Evolutionary conservation across 2,888 invertebrate species (phyloP), one percentile per base, ranked within the genome.

Genomic region (Ramazzottius varieornatus): DNA sequence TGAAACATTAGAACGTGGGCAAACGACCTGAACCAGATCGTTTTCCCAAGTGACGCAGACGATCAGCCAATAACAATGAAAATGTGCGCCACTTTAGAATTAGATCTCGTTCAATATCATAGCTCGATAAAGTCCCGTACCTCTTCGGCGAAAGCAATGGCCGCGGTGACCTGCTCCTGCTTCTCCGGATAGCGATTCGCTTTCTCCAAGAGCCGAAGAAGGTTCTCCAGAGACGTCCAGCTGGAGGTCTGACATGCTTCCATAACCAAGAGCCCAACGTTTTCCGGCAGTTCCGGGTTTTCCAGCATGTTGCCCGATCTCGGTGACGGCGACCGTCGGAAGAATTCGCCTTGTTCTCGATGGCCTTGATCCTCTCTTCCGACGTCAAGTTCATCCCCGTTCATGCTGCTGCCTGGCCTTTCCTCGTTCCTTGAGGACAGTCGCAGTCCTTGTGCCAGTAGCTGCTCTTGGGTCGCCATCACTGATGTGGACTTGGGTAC

Each of bases 291-390:
- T 29, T 54, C 54, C 4, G 29, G 20, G 8, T 29, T 16, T 29
- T 54, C 54, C 54, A 54, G 29, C 54, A 54, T 54, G n/a, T n/a
- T n/a, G n/a, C n/a, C n/a, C 54, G 54, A 24, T 29, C 24, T 54
- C 54, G 54, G 54, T 8, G 54, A 54, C n/a, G 40, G 40, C 20
- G 40, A 40, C 40, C 40, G 40, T 40, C 40, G 40, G 40, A 40
- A 40, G 20, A 40, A 40, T 40, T 40, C 40, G n/a, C n/a, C n/a
- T n/a, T n/a, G n/a, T 20, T 40, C 8, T 20, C 20, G 8, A 8
- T 8, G 8, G 8, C 8, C 8, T 40, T 40, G 8, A 8, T 40
- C 40, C 40, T 8, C 20, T 20, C 40, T 40, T 20, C 20, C 40
- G 40, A 40, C 40, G 8, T 40, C 40, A 8, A 20, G 8, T 20